phyloP scores from a whole-genome alignment of 2,888 invertebrate species.

The Lobophora halterata region DNA sequence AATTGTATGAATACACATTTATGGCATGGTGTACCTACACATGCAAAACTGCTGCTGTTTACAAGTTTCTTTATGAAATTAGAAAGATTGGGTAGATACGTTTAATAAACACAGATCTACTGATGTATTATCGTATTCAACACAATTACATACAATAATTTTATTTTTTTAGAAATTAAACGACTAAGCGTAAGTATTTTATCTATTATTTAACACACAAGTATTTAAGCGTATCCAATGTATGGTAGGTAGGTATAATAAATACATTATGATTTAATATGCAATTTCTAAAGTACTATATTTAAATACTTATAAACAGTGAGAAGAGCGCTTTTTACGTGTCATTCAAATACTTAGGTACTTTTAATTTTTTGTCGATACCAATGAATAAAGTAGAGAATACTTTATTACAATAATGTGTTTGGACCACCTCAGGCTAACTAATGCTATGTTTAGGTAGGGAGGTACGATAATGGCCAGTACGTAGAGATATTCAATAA shows the following conservation, averaged over 20 bases:
- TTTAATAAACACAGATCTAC: slow-evolving; percentile 75
- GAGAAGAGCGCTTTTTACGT: slow-evolving; percentile 27
- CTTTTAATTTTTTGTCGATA: slow-evolving; percentile 49
- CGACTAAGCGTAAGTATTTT: slow-evolving; percentile 75
- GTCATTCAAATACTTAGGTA: slow-evolving; percentile 33
- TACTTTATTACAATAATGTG: slow-evolving; percentile 70
- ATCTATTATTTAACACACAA: slow-evolving; percentile 74
- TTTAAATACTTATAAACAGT: slow-evolving; percentile 43
- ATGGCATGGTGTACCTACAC: slow-evolving; percentile 47
- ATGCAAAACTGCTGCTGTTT: slow-evolving; percentile 40
- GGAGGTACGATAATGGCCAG: slow-evolving; percentile 36
- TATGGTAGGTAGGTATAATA: slow-evolving; percentile 48
- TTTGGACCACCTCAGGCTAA: slow-evolving; percentile 49
- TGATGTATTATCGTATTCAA: slow-evolving; percentile 72
- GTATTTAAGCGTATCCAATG: slow-evolving; percentile 71
- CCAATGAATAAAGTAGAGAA: slow-evolving; percentile 60
- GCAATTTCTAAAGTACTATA: slow-evolving; percentile 39
- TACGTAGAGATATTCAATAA: slow-evolving; percentile 10
- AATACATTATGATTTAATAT: slow-evolving; percentile 43
- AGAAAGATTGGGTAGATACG: slow-evolving; percentile 61
- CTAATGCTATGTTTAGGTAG: too few relatives aligned
- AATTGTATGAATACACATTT: too few relatives aligned
- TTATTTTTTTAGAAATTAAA: slow-evolving; percentile 67
- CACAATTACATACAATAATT: slow-evolving; percentile 73
- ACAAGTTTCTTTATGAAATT: slow-evolving; percentile 50